Evolutionary conservation across 1,140 invertebrate species (phyloP).

Genomic region (Luehdorfia chinensis): DNA sequence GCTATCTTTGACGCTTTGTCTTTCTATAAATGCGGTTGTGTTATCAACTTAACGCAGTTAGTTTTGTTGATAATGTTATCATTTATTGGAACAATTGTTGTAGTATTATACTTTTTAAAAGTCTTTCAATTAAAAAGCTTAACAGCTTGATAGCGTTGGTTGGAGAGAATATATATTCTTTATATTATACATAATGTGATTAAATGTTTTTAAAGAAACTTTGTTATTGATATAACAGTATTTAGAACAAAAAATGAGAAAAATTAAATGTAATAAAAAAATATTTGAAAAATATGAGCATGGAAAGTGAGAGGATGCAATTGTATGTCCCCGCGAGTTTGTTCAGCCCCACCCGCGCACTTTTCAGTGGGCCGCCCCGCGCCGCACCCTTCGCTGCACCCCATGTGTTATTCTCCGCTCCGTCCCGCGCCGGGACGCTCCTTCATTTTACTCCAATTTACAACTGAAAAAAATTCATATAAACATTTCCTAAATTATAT

Average conservation of each 20-base stretch:
- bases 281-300: no score
- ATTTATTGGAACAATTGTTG: slow-evolving; percentile 12
- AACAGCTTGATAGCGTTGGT: no score
- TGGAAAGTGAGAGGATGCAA: slow-evolving; percentile 31
- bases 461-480: slow-evolving; percentile 72
- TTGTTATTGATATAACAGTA: no score
- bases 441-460: slow-evolving; percentile 76
- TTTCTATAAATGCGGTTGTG: slow-evolving; percentile 32
- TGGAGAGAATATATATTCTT: no score
- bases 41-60: slow-evolving; percentile 18
- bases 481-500: slow-evolving; percentile 55
- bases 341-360: slow-evolving; percentile 74
- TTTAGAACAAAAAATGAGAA: no score
- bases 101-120: neutral
- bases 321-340: slow-evolving; percentile 73
- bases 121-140: no score
- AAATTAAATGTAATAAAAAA: no score
- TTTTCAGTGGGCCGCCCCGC: slow-evolving; percentile 71
- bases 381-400: slow-evolving; percentile 75
- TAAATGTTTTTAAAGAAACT: no score
- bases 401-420: slow-evolving; percentile 75
- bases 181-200: no score
- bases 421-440: slow-evolving; percentile 70
- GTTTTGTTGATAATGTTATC: slow-evolving; percentile 14
- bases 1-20: slow-evolving; percentile 55